Base-by-base conservation (phyloP, 2,888 invertebrate genomes). In the Neoscelio sp. region DNA sequence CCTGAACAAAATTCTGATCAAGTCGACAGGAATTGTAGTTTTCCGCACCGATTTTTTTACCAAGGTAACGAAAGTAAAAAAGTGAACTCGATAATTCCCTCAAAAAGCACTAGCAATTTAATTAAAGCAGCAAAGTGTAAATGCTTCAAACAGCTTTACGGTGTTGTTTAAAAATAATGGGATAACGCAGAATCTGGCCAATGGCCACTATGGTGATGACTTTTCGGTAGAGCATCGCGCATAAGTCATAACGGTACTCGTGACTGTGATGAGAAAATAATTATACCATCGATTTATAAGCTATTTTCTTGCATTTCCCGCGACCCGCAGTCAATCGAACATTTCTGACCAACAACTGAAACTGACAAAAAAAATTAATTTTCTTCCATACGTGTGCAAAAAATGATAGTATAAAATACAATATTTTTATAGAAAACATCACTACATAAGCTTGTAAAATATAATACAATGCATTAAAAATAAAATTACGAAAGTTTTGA, bases 61-160 rank as follows among this genome's bases (percentile, higher is more conserved):
- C n/a, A n/a, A n/a, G n/a, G n/a, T n/a, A n/a, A n/a, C n/a, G n/a
- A n/a, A n/a, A n/a, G n/a, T n/a, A n/a, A n/a, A n/a, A n/a, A n/a
- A n/a, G n/a, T n/a, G n/a, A n/a, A n/a, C n/a, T n/a, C n/a, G n/a
- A n/a, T n/a, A n/a, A 42, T 42, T 17, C 15, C 17, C 18, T 42
- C 44, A 15, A 20, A 20, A 44, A 44, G 20, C 8, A n/a, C 10
- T n/a, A 20, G 20, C 35, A 35, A 62, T 48, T 62, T 46, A 62
- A 48, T 62, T 48, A 15, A 46, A 46, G 42, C 42, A 42, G 30
- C 58, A 60, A 28, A 26, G 44, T 60, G 58, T 44, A 46, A 48
- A 48, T 15, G 35, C 23, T 20, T 35, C 20, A 15, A 48, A 48
- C 38, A 46, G 30, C 26, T 35, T 62, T 35, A 26, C 48, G 35